Conservation (phyloP, 2,797 vertebrate genomes). For the Gastrophryne carolinensis region DNA sequence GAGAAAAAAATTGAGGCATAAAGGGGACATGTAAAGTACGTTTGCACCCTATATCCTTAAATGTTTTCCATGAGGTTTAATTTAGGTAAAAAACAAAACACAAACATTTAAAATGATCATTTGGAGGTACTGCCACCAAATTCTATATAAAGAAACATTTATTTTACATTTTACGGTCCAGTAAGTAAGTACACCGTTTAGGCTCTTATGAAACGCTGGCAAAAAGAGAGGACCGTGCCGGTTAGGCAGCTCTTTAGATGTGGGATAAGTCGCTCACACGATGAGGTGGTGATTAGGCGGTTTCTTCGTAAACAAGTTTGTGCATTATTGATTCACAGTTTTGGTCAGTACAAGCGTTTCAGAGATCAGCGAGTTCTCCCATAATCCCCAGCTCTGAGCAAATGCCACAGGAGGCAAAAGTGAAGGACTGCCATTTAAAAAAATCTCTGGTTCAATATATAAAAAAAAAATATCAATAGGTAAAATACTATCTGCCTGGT, state of each 20-base stretch:
- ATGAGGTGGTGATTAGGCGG: background rate
- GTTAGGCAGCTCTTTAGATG: background rate
- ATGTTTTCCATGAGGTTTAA: background rate
- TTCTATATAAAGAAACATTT: no score
- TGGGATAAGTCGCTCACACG: background rate
- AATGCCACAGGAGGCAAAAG: background rate
- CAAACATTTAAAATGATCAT: background rate
- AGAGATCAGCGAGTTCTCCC: background rate
- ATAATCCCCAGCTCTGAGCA: slow-evolving; percentile 6
- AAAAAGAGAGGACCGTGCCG: background rate
- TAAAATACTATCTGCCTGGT: background rate
- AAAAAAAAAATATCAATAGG: background rate
- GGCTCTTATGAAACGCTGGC: background rate
- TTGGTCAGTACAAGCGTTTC: slow-evolving; percentile 4
- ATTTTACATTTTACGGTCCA: no score
- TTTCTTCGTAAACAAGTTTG: background rate
- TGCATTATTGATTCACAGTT: slow-evolving; percentile 35
- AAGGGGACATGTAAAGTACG: no score
- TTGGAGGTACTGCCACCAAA: no score
- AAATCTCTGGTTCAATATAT: slow-evolving; percentile 36
- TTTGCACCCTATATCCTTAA: no score
- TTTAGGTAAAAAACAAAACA: background rate
- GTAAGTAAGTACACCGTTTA: no score
- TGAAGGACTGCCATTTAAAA: background rate
- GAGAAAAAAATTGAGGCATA: no score